Conservation (phyloP, 2,797 vertebrate species). For the Anabas testudineus region DNA sequence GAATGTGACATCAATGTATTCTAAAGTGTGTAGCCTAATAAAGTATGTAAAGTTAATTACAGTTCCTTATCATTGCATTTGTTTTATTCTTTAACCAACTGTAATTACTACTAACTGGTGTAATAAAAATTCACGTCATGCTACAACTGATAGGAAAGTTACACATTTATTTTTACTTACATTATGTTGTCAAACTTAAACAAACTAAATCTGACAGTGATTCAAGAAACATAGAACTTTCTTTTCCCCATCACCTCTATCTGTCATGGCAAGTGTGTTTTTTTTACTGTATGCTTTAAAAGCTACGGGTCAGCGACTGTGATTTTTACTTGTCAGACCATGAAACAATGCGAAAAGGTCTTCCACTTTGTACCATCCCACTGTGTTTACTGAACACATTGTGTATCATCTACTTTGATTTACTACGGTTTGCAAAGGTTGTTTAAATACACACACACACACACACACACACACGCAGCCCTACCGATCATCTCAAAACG, state of each 20-base stretch:
- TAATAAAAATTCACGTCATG: background rate
- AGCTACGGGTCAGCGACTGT: slow-evolving; percentile 28
- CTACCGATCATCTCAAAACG: slow-evolving; percentile 2
- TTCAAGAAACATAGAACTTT: background rate
- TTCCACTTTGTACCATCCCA: background rate
- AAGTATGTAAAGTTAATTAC: slow-evolving; percentile 20
- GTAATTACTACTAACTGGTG: slow-evolving; percentile 1
- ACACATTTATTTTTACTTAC: background rate
- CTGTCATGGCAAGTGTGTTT: background rate
- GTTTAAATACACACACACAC: background rate
- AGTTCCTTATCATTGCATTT: slow-evolving; percentile 16
- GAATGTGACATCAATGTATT: slow-evolving; percentile 24
- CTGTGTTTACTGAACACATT: background rate
- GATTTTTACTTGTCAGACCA: slow-evolving; percentile 6
- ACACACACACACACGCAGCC: background rate
- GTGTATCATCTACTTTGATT: background rate
- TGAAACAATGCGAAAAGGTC: slow-evolving; percentile 2
- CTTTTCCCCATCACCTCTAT: background rate
- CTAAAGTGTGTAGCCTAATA: slow-evolving; percentile 20
- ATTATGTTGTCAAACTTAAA: background rate
- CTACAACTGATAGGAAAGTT: background rate
- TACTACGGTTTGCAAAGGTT: background rate
- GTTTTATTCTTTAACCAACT: slow-evolving; percentile 13
- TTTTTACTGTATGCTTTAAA: background rate
- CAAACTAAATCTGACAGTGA: background rate